Evolutionary conservation across 2,888 invertebrate species (phyloP).

Genomic region (Metallyticus violacea): DNA sequence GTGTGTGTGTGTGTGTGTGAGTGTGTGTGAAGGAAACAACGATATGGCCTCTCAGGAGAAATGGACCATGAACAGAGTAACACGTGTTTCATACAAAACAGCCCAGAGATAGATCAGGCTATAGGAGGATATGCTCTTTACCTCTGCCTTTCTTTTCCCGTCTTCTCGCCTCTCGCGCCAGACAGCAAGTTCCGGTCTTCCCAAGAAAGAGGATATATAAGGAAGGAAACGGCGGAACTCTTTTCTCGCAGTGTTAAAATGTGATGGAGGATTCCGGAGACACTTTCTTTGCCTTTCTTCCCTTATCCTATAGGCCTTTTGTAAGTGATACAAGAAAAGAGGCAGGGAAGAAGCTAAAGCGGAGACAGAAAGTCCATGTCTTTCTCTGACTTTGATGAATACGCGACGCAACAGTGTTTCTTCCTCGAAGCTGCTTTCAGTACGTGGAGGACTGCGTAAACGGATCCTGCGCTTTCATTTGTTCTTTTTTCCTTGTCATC

Average conservation of each 20-base stretch:
- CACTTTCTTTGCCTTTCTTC: not conserved
- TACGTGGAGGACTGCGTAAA: not conserved
- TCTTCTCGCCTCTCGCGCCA: no score
- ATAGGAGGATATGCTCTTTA: not conserved
- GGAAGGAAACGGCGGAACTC: not conserved
- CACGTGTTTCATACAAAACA: slow-evolving; percentile 15
- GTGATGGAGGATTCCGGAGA: not conserved
- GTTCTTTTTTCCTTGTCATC: not conserved
- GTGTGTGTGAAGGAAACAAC: not conserved
- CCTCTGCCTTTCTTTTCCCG: not conserved
- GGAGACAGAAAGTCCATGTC: not conserved
- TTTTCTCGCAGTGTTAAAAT: not conserved
- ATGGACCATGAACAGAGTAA: slow-evolving; percentile 15
- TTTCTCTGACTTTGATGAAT: not conserved
- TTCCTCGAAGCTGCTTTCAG: not conserved
- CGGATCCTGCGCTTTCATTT: not conserved
- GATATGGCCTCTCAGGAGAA: slow-evolving; percentile 9
- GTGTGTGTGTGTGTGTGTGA: no score
- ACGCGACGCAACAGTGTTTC: not conserved
- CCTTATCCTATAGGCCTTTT: not conserved
- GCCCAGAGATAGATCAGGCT: not conserved
- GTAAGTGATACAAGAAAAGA: not conserved
- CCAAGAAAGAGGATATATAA: not conserved
- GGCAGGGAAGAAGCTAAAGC: no score
- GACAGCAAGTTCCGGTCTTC: not conserved